Evolutionary conservation across 2,888 invertebrate species (phyloP).

Genomic region (Eupithecia vulgata): DNA sequence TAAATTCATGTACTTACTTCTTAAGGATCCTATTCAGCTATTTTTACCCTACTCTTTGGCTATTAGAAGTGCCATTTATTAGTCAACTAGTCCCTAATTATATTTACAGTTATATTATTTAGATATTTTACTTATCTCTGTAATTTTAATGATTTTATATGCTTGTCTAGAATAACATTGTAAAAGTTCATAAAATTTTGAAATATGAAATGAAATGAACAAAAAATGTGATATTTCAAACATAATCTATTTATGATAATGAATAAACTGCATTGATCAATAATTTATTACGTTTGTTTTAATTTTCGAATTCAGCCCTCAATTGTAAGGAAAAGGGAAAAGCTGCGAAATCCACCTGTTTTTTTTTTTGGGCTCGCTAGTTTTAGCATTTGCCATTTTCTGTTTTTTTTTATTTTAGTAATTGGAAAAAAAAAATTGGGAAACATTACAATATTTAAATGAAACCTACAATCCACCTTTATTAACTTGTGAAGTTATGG

Average conservation of each 20-base stretch:
- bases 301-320: background rate
- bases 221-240: conserved; percentile 73
- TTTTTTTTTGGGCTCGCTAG: too few relatives aligned
- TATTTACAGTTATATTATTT: background rate
- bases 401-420: too few relatives aligned
- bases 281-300: conserved; percentile 14
- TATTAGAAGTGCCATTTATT: conserved; percentile 7
- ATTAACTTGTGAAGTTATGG: background rate
- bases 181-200: conserved; percentile 38
- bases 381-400: too few relatives aligned
- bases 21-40: background rate
- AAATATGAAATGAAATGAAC: conserved; percentile 59
- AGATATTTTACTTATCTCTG: background rate
- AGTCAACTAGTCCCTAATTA: conserved; percentile 2
- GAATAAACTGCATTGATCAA: conserved; percentile 49
- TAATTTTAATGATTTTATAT: conserved; percentile 9
- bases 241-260: conserved; percentile 69
- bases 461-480: too few relatives aligned
- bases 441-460: too few relatives aligned
- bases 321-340: too few relatives aligned
- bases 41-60: background rate
- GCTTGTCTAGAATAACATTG: conserved; percentile 2
- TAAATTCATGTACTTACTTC: too few relatives aligned
- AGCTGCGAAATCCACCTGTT: too few relatives aligned
- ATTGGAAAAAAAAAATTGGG: too few relatives aligned